Evolutionary conservation across 2,113 vertebrate genomes (phyloP), one percentile per base, ranked within the genome.

Genomic region (Cygnus buccinator): DNA sequence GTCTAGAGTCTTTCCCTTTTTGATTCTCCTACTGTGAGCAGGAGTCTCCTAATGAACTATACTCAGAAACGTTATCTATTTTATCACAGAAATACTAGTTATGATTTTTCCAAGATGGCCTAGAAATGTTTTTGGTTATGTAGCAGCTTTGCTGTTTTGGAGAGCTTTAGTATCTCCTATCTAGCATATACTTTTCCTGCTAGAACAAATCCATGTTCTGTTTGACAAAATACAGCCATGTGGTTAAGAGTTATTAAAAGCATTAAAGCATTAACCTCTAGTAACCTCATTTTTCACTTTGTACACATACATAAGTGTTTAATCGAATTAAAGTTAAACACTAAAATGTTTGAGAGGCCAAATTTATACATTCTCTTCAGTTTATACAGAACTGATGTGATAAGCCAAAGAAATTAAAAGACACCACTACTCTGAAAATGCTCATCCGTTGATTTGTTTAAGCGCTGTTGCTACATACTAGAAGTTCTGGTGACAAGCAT

Each of bases 261-360:
- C 98, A 98, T 97, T 97, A 98, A 97, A 96, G 96, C 98, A 98
- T 98, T 98, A 98, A 98, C 98, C 97, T 98, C 95, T 82, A 57
- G 84, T 95, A 98, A 98, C 97, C 97, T 95, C 98, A 98, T 98
- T 98, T 98, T 98, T 98, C 96, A 98, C 94, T 96, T 93, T 96
- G 94, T 97, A 98, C 96, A 97, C 95, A 95, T 81, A 66, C 95
- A 96, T 96, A 98, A 98, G 96, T 97, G 96, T 97, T 98, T 98
- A 98, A 98, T 98, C 91, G 97, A 97, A 94, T 89, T 76, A 54
- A 98, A 98, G 97, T 96, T 97, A 98, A 98, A 98, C 97, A 97
- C 93, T 97, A 97, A 97, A 95, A 98, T 89, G 50, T 93, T 97
- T 85, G 92, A 97, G 87, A 95, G 95, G 94, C 95, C 94, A 97